Base-by-base conservation (phyloP, 2,888 invertebrate genomes). In the Amiota communis region DNA sequence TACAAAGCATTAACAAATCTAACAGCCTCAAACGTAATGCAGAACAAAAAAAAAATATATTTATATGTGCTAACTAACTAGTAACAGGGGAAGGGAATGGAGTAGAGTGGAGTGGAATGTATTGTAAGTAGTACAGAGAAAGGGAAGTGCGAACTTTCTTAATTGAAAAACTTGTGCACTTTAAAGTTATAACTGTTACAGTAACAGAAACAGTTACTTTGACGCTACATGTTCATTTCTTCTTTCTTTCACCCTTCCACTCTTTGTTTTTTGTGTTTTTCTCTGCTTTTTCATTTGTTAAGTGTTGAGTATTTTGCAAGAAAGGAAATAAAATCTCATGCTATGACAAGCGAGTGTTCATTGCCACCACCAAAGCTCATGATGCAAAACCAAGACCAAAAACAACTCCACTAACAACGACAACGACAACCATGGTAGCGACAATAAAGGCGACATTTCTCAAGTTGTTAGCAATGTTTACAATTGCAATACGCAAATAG, bases 391-490 rank as follows among this genome's bases (percentile, higher is more conserved):
- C 17, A 59, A 11, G 17, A 17, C 59, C 17, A 59, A 11, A 10
- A 53, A 53, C 13, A n/a, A 53, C 53, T 51, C 23, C 48, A 36
- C 36, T 6, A 36, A 70, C 15, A 20, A 57, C 10, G n/a, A 48
- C 63, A 72, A 65, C 59, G 72, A 57, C n/a, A n/a, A n/a, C n/a
- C n/a, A n/a, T 74, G 65, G 15, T 77, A 75, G 76, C 76, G 79
- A 63, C 80, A 80, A 85, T 86, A 85, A 82, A 81, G 79, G 77
- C 79, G 81, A 79, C 80, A 85, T 83, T 86, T 81, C 81, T 84
- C 81, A 82, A 83, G 82, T 84, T 86, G 83, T 84, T 84, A 84
- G 81, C 84, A 83, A 82, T 84, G 83, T 84, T 85, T 84, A 84
- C 85, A 84, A 83, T 83, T 83, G 80, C 83, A 83, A 84, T 83